Evolutionary conservation across 2,888 invertebrate genomes (phyloP), one percentile per base, ranked within the genome.

Genomic region (Patella depressa): DNA sequence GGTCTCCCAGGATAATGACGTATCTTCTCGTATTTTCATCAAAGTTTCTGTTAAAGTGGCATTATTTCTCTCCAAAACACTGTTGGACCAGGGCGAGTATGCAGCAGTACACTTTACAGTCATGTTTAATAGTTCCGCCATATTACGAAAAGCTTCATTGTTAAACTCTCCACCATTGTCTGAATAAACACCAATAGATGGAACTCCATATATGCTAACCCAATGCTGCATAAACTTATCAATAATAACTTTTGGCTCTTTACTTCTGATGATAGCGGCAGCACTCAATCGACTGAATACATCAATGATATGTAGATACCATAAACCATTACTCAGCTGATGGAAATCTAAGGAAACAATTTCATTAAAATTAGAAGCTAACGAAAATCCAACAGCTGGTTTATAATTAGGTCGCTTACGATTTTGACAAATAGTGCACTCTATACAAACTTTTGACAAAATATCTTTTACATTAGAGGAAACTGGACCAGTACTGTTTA

Each of bases 151-250:
- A n/a, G 65, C 75, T 45, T 70, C 70, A 34, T 72, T 75, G 53
- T 78, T 76, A 55, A 80, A 80, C 45, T 80, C 78, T n/a, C 78
- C 76, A 15, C 80, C 78, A 72, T 80, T 78, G 29, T 78, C 80
- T 17, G 72, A 75, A 71, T 65, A 78, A 9, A 78, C 73, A 53
- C 72, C 53, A 71, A 34, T 19, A 19, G 71, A 57, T 57, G 57
- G 71, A n/a, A 19, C 71, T 34, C 71, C 71, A 15, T 65, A 65
- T n/a, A 65, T 19, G 19, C 19, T 65, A 65, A 65, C 65, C 65
- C 65, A 65, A 19, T 19, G n/a, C 19, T 65, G n/a, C 65, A 65
- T 65, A 19, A 65, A 65, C 3, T 65, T 65, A 19, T 65, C 65
- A 65, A 65, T 19, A 65, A 65, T 65, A 19, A 65, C 65, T 19